These are phyloP conservation scores for Myrmophylax atrothorax DNA, from an alignment of 2,113 vertebrate genomes.

Conservation along the genomic window DNA sequence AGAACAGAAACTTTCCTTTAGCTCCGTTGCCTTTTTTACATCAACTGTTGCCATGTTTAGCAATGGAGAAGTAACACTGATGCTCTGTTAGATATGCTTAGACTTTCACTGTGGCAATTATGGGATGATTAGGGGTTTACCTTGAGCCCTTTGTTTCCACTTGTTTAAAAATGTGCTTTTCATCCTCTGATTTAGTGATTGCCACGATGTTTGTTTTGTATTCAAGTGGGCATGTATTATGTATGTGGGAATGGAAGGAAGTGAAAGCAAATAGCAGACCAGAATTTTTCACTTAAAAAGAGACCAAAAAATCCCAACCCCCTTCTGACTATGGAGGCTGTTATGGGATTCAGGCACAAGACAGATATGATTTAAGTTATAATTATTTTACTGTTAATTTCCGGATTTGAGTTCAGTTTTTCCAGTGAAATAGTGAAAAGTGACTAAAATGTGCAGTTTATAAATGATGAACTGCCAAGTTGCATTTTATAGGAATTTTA, in stretches of 20 bases:
- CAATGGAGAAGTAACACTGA: background rate
- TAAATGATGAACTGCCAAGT: background rate
- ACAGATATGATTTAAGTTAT: background rate
- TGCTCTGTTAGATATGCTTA: background rate
- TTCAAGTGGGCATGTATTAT: background rate
- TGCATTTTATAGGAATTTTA: background rate
- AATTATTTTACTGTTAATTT: background rate
- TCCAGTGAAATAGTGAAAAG: background rate
- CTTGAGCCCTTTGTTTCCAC: background rate
- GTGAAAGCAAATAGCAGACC: background rate
- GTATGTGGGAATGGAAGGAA: background rate
- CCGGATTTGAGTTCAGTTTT: background rate
- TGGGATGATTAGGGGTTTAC: background rate
- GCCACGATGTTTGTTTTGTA: background rate
- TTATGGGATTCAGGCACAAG: rapidly evolving
- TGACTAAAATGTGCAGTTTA: background rate
- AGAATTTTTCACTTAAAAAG: background rate
- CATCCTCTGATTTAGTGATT: background rate
- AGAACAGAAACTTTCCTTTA: background rate
- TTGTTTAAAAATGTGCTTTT: background rate
- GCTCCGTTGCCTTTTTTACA: background rate
- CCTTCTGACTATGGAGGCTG: background rate
- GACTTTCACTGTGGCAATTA: background rate
- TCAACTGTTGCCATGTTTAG: background rate
- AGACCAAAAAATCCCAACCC: background rate